phyloP scores from a whole-genome alignment of 2,888 invertebrate species.

The Thalpophila matura region DNA sequence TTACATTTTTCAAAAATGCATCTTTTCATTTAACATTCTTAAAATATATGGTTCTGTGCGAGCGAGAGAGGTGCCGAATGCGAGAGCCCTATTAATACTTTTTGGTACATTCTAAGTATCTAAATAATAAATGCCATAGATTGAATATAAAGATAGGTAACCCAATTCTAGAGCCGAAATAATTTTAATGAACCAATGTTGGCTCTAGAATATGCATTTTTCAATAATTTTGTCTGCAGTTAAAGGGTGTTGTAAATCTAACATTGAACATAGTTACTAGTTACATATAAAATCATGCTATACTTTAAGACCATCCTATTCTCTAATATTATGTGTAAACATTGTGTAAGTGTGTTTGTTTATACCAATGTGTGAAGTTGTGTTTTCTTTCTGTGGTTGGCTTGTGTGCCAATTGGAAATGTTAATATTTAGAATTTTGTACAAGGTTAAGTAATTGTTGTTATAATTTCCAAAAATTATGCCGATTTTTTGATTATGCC shows the following conservation, averaged over 20 bases:
- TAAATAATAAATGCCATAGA: background rate
- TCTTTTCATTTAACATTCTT: no score
- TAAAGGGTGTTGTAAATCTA: constrained; percentile 34
- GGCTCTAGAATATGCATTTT: constrained; percentile 7
- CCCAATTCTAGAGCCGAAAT: background rate
- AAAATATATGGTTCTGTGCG: no score
- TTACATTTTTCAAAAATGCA: no score
- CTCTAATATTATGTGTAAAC: constrained; percentile 34
- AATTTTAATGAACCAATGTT: background rate
- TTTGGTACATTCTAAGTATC: background rate
- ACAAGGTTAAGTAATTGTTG: background rate
- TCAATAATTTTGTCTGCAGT: constrained; percentile 17
- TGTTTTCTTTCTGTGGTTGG: constrained; percentile 17
- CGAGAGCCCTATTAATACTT: no score
- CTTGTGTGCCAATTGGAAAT: constrained; percentile 14
- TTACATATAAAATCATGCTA: constrained; percentile 54
- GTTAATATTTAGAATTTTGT: constrained; percentile 10
- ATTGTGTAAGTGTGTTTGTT: constrained; percentile 27
- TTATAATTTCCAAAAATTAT: constrained; percentile 12
- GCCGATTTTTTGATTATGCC: background rate
- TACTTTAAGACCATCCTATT: constrained; percentile 59
- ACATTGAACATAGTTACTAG: constrained; percentile 52
- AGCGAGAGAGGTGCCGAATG: no score
- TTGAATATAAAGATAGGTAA: background rate
- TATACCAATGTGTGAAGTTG: constrained; percentile 32